These are phyloP conservation scores for Cassiopea xamachana DNA, from an alignment of 30 jellyfish, hydroid and myxozoan genomes.

Conservation along the genomic window DNA sequence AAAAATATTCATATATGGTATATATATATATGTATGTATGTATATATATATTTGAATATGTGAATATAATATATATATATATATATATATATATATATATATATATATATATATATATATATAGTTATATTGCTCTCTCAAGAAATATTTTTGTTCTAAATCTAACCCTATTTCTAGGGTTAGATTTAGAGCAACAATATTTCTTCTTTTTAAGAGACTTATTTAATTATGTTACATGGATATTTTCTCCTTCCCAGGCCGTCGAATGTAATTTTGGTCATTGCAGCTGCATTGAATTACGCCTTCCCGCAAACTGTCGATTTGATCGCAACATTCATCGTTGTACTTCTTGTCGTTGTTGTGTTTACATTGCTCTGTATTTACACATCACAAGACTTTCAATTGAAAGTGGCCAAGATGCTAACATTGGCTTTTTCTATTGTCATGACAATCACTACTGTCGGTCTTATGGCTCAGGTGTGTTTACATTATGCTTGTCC, in stretches of 20 bases:
- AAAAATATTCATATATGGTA: too few relatives aligned
- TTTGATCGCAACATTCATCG: constrained; percentile 69
- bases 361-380: constrained; percentile 68
- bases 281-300: constrained; percentile 85
- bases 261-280: constrained; percentile 84
- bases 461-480: constrained; percentile 97
- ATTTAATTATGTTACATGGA: too few relatives aligned
- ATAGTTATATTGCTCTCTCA: too few relatives aligned
- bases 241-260: constrained; percentile 72
- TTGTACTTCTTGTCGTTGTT: constrained; percentile 43
- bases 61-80: too few relatives aligned
- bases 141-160: too few relatives aligned
- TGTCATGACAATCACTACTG: constrained; percentile 89
- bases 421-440: constrained; percentile 81
- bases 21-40: too few relatives aligned
- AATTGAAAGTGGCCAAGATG: constrained; percentile 78
- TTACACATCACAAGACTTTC: constrained; percentile 72
- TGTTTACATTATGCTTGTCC: constrained; percentile 1
- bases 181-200: too few relatives aligned
- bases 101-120: too few relatives aligned
- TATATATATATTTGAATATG: too few relatives aligned
- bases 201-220: too few relatives aligned
- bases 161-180: too few relatives aligned
- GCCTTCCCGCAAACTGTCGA: constrained; percentile 83
- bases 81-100: too few relatives aligned